Evolutionary conservation across 1,140 invertebrate genomes (phyloP).

Genomic region (Venturia canescens): DNA sequence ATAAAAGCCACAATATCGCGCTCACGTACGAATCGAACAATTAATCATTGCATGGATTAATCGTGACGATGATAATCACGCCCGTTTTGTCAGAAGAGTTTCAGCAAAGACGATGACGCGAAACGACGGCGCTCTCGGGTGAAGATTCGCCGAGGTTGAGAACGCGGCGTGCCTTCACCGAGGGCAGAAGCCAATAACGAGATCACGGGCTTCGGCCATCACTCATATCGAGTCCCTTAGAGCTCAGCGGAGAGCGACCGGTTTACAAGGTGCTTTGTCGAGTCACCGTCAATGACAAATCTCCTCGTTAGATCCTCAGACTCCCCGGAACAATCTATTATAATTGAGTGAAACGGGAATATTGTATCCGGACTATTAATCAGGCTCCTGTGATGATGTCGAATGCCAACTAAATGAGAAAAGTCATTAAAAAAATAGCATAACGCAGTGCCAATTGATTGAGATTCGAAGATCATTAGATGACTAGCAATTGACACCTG

Average conservation of each 20-base stretch:
- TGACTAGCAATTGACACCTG: no score
- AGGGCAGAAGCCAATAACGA: background rate
- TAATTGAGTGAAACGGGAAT: background rate
- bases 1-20: no score
- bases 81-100: background rate
- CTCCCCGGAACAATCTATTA: background rate
- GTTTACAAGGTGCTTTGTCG: background rate
- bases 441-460: no score
- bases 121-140: background rate
- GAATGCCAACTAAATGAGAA: background rate
- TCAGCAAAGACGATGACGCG: background rate
- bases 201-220: background rate
- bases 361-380: background rate
- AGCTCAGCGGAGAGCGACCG: background rate
- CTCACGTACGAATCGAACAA: background rate
- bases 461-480: no score
- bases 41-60: background rate
- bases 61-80: background rate
- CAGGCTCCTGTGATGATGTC: background rate
- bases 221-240: constrained; percentile 6
- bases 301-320: background rate
- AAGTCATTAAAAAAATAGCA: no score
- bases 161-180: no score
- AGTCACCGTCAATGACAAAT: constrained; percentile 1
- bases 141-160: background rate